Evolutionary conservation across 1,140 invertebrate genomes (phyloP).

Genomic region (Calosoma granatense): DNA sequence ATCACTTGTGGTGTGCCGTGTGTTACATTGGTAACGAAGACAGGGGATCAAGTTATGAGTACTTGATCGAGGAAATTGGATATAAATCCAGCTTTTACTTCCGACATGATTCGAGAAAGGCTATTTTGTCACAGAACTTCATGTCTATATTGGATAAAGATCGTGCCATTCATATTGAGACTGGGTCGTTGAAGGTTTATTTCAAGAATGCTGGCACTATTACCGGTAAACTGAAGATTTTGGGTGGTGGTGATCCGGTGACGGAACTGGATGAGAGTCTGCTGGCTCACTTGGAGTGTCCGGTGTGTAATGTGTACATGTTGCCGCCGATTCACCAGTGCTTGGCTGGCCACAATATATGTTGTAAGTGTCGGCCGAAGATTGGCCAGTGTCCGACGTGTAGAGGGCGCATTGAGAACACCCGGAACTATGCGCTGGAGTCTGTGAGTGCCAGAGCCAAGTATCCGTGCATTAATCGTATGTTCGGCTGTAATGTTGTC

Average conservation of each 20-base stretch:
- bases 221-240: not conserved
- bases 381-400: not conserved
- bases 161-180: not conserved
- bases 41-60: not conserved
- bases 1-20: not conserved
- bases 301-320: not conserved
- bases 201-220: not conserved
- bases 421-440: not conserved
- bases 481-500: not conserved
- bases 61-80: conserved; percentile 1
- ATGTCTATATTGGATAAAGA: not conserved
- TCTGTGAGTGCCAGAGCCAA: not conserved
- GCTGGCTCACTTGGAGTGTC: not conserved
- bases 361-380: not conserved
- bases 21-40: conserved; percentile 8
- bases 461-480: not conserved
- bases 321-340: not conserved
- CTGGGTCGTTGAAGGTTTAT: not conserved
- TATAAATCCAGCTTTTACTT: not conserved
- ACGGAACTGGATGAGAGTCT: not conserved
- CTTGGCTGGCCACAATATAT: not conserved
- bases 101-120: not conserved
- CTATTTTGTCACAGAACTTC: not conserved
- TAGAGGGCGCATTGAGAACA: not conserved
- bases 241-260: not conserved